phyloP scores from a whole-genome alignment of 2,888 invertebrate species.

The Anthrax anthrax region DNA sequence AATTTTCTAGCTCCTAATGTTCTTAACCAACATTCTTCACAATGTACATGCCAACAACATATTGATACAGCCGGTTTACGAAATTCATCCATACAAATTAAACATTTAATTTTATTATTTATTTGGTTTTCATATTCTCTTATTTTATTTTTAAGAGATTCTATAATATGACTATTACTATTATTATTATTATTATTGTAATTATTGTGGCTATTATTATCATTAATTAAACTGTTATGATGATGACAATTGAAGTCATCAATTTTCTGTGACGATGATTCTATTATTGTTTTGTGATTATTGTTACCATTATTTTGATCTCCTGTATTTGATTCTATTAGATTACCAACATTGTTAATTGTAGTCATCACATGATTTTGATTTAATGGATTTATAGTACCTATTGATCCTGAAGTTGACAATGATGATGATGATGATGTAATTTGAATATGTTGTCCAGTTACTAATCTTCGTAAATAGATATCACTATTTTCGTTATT shows the following conservation, averaged over 20 bases:
- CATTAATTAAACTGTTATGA: neutral
- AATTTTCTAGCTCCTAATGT: slow-evolving; percentile 73
- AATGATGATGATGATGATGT: slow-evolving; percentile 16
- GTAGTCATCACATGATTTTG: slow-evolving; percentile 10
- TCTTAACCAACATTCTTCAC: slow-evolving; percentile 66
- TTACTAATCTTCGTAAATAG: slow-evolving; percentile 28
- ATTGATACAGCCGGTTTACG: slow-evolving; percentile 80
- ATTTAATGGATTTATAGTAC: slow-evolving; percentile 12
- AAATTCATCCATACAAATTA: slow-evolving; percentile 79
- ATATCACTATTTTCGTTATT: slow-evolving; percentile 23
- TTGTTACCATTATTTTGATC: slow-evolving; percentile 59
- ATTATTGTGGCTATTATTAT: too few species aligned
- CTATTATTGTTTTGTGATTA: slow-evolving; percentile 20
- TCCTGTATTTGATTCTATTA: slow-evolving; percentile 39
- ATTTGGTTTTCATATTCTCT: slow-evolving; percentile 55
- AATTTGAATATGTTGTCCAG: slow-evolving; percentile 14
- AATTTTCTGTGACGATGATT: slow-evolving; percentile 7
- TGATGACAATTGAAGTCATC: too few species aligned
- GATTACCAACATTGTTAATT: neutral
- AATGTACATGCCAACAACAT: slow-evolving; percentile 95
- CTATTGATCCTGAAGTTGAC: too few species aligned
- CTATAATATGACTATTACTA: slow-evolving; percentile 33
- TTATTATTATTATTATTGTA: neutral
- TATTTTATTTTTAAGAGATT: slow-evolving; percentile 62
- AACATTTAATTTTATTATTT: slow-evolving; percentile 59